These are phyloP conservation scores for Carduelis carduelis DNA, from an alignment of 2,797 vertebrate species.

Conservation along the genomic window DNA sequence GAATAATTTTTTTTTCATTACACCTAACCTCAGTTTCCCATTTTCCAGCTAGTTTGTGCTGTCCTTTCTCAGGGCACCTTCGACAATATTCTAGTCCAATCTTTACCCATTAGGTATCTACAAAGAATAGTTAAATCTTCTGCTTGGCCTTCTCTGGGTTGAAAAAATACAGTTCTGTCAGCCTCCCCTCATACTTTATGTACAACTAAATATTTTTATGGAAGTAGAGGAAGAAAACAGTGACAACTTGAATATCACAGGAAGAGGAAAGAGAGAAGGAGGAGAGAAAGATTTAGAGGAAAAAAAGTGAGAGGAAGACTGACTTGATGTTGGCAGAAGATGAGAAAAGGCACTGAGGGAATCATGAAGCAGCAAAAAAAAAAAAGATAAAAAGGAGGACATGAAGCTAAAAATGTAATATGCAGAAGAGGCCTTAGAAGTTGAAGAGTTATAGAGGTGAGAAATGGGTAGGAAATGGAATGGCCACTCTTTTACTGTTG, in stretches of 20 bases:
- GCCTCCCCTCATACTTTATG: neutral
- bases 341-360: neutral
- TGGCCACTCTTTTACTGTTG: accelerated
- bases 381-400: neutral
- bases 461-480: neutral
- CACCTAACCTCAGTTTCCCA: neutral
- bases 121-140: neutral
- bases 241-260: neutral
- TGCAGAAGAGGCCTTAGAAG: neutral
- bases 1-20: neutral
- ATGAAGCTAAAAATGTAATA: neutral
- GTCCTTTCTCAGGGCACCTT: neutral
- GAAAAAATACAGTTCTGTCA: neutral
- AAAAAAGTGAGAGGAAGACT: neutral
- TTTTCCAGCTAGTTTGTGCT: neutral
- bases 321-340: neutral
- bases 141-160: neutral
- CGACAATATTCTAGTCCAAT: neutral
- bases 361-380: neutral
- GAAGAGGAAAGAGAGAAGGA: neutral
- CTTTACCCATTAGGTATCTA: neutral
- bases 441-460: neutral
- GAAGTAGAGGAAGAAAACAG: neutral
- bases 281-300: neutral
- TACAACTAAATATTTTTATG: neutral